phyloP scores from a whole-genome alignment of 2,113 vertebrate species.

The Lipophrys pholis region DNA sequence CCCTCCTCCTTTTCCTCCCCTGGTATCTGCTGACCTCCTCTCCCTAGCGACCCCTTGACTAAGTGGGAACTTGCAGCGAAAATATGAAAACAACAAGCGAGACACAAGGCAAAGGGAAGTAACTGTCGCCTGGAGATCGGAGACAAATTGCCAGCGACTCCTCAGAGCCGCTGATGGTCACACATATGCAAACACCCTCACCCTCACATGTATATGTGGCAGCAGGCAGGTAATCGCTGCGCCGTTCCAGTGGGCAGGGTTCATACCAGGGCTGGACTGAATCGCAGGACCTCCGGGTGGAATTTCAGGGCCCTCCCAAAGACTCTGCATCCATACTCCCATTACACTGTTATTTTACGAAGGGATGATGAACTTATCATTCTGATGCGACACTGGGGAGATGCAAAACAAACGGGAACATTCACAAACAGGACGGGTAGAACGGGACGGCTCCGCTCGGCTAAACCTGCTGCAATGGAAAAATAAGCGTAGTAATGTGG shows the following conservation, averaged over 20 bases:
- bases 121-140: constrained; percentile 45
- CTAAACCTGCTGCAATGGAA: constrained; percentile 4
- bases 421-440: constrained; percentile 38
- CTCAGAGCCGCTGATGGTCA: background rate
- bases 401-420: constrained; percentile 21
- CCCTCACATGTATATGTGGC: background rate
- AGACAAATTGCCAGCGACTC: constrained; percentile 25
- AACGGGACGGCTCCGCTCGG: background rate
- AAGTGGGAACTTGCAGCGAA: constrained; percentile 76
- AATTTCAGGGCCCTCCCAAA: constrained; percentile 39
- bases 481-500: background rate
- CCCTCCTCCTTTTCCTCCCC: constrained; percentile 20
- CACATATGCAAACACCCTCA: background rate
- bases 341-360: constrained; percentile 45
- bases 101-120: constrained; percentile 36
- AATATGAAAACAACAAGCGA: constrained; percentile 73
- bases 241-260: constrained; percentile 9
- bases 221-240: constrained; percentile 30
- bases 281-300: constrained; percentile 25
- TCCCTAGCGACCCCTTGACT: constrained; percentile 57
- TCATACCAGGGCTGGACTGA: constrained; percentile 45
- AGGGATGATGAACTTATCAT: constrained; percentile 42
- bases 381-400: constrained; percentile 35
- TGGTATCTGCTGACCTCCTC: constrained; percentile 61
- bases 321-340: constrained; percentile 23